Conservation (phyloP, 2,113 vertebrate genomes). For the Athene cunicularia region DNA sequence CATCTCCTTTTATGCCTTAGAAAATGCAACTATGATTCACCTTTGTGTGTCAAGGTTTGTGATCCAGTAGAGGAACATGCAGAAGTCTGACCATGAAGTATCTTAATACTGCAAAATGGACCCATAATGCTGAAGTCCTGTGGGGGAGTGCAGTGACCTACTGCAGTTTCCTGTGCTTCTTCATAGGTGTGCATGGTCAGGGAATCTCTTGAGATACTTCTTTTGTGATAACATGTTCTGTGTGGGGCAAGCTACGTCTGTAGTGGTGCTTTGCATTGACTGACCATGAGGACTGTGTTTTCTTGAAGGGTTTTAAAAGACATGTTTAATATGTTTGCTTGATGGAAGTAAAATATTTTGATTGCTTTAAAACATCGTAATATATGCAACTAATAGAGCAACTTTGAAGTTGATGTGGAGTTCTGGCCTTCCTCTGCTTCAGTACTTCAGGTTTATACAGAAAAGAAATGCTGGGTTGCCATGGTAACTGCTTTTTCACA, state of each 20-base stretch:
- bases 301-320: background rate
- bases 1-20: background rate
- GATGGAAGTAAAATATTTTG: background rate
- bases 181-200: background rate
- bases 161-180: background rate
- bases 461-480: slow-evolving; percentile 60
- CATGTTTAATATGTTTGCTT: background rate
- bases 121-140: background rate
- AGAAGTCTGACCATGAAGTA: background rate
- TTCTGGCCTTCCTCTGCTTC: background rate
- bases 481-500: slow-evolving; percentile 60
- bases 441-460: slow-evolving; percentile 22
- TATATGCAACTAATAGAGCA: background rate
- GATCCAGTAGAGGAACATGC: background rate
- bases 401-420: slow-evolving; percentile 24
- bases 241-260: background rate
- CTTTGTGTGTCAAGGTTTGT: background rate
- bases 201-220: background rate
- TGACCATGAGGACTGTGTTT: background rate
- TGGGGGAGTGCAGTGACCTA: background rate
- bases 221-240: fast-evolving
- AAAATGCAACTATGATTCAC: background rate
- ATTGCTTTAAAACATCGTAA: background rate
- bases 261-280: background rate
- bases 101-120: background rate